phyloP scores from a whole-genome alignment of 2,888 invertebrate genomes.

The Eupithecia pulchellata region DNA sequence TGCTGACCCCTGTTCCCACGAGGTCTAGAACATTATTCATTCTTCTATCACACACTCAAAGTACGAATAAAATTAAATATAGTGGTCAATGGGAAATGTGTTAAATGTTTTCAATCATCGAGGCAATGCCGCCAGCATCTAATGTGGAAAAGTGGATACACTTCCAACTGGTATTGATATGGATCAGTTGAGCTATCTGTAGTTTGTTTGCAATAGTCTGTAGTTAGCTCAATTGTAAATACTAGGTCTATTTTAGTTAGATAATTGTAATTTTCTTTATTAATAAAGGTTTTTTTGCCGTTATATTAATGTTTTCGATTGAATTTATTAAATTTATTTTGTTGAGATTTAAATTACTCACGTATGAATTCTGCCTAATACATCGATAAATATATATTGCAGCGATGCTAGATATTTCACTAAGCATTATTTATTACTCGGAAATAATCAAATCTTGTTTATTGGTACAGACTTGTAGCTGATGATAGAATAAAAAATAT shows the following conservation, averaged over 20 bases:
- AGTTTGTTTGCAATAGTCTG: too few relatives aligned
- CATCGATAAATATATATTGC: neutral
- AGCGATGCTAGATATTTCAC: neutral
- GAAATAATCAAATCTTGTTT: neutral
- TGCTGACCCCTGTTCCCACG: constrained; percentile 45
- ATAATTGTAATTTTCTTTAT: too few relatives aligned
- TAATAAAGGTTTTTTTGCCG: too few relatives aligned
- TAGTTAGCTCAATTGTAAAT: too few relatives aligned
- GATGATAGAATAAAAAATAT: too few relatives aligned
- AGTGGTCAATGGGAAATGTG: neutral
- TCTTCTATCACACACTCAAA: constrained; percentile 4
- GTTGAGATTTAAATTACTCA: neutral
- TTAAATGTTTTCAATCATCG: neutral
- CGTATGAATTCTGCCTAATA: neutral
- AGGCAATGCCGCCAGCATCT: too few relatives aligned
- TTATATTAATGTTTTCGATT: too few relatives aligned
- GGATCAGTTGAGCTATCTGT: too few relatives aligned
- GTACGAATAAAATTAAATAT: constrained; percentile 5
- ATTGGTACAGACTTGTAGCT: neutral
- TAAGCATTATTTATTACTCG: neutral
- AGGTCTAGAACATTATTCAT: constrained; percentile 38
- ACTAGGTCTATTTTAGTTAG: too few relatives aligned
- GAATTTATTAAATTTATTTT: neutral
- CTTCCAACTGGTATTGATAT: too few relatives aligned
- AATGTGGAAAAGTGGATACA: too few relatives aligned